These are phyloP conservation scores for Penaeus monodon DNA, from an alignment of 2,888 invertebrate species.

Conservation along the genomic window DNA sequence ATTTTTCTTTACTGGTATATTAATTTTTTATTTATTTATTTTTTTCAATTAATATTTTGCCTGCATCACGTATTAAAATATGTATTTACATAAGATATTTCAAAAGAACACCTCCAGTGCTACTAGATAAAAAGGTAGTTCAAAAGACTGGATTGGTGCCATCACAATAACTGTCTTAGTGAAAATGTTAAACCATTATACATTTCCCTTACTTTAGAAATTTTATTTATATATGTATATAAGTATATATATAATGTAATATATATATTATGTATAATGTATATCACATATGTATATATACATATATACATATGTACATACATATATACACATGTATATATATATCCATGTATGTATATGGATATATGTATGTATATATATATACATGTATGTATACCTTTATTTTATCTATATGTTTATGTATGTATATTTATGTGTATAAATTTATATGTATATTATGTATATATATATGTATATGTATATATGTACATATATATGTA, in stretches of 20 bases:
- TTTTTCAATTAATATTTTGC: not conserved
- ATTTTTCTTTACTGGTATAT: not conserved
- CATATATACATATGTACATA: slow-evolving; percentile 7
- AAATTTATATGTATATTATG: not conserved
- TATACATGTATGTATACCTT: not conserved
- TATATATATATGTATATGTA: not conserved
- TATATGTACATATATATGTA: too few relatives aligned
- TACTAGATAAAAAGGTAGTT: too few relatives aligned
- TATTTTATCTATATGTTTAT: not conserved
- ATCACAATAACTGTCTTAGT: too few relatives aligned
- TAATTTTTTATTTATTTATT: not conserved
- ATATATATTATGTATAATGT: slow-evolving; percentile 3
- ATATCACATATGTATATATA: not conserved
- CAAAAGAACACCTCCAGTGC: not conserved
- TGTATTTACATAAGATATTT: not conserved
- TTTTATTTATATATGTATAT: not conserved
- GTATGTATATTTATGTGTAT: not conserved
- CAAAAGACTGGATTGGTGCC: too few relatives aligned
- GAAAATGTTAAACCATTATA: too few relatives aligned
- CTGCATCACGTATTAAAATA: slow-evolving; percentile 15
- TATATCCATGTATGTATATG: not conserved
- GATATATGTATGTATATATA: not conserved
- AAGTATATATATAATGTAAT: not conserved
- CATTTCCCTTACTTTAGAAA: not conserved
- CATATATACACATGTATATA: not conserved